Base-by-base conservation (phyloP, 2,888 invertebrate species). In the Agriotes lineatus region DNA sequence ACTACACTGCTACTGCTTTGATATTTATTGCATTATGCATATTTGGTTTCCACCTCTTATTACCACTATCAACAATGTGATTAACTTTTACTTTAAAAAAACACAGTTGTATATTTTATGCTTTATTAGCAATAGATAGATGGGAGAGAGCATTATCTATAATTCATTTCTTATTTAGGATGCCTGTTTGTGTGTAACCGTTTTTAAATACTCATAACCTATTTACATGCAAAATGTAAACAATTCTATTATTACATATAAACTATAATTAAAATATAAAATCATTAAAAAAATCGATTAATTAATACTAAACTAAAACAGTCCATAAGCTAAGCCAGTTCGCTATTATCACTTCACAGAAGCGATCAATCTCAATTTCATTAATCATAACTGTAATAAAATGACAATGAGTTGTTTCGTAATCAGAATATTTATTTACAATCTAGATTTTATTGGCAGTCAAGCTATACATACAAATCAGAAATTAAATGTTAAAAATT, bases 391-490 rank as follows among this genome's bases (percentile, higher is more conserved):
- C 54, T 12, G 52, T 68, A 58, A 63, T 60, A 69, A 64, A 69
- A 63, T 63, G 58, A 68, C 63, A 68, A 58, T 58, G 52, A 59
- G 39, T 39, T 42, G 19, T 67, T 82, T 82, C 81, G 81, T 81
- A 82, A 81, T 80, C 81, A 80, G 80, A 81, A 79, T 81, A 80
- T 78, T 79, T 79, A 79, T 78, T 77, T 80, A 79, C 78, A 78
- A 25, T 52, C 52, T 52, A 52, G 18, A 33, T 52, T 19, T 57
- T 63, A 59, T 58, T 52, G 57, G 65, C 66, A 72, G 74, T 70
- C 67, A 70, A 71, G 67, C 74, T 58, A 66, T 61, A 69, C 71
- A 69, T 59, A 54, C 54, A 66, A 61, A 64, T 63, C 42, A 42
- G 18, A 42, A 9, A 14, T 2, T 16, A 42, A 42, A 16, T 18